Conservation (phyloP, 2,888 invertebrate genomes). For the Melipona beecheii region DNA sequence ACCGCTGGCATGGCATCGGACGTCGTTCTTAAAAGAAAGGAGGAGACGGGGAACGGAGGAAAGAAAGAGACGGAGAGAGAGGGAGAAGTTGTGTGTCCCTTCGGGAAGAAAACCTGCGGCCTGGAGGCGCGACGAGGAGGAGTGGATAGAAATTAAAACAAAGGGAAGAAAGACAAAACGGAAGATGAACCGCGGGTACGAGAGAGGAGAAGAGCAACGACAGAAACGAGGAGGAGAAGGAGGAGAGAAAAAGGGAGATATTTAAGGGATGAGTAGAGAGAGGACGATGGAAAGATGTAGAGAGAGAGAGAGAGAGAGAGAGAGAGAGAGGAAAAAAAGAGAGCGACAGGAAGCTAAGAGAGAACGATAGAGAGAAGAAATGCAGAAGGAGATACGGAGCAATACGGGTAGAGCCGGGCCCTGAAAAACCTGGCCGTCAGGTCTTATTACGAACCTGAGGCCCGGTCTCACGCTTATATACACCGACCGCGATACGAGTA, state of each 20-base stretch:
- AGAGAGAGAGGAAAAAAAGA: slow-evolving; percentile 32
- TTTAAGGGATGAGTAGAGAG: slow-evolving; percentile 35
- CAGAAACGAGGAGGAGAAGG: neutral
- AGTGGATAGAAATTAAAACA: slow-evolving; percentile 47
- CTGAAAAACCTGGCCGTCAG: slow-evolving; percentile 83
- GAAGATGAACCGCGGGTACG: slow-evolving; percentile 19
- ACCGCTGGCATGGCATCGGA: slow-evolving; percentile 55
- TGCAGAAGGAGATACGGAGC: slow-evolving; percentile 59
- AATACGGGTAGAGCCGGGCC: slow-evolving; percentile 52
- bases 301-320: slow-evolving; percentile 26
- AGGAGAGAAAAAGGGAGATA: slow-evolving; percentile 31
- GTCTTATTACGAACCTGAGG: slow-evolving; percentile 83
- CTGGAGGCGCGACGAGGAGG: slow-evolving; percentile 35
- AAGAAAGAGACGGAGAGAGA: neutral
- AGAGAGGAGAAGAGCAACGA: slow-evolving; percentile 11
- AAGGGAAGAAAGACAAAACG: slow-evolving; percentile 38
- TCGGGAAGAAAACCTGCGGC: slow-evolving; percentile 23
- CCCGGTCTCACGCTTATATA: slow-evolving; percentile 81
- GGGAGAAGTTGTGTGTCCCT: neutral
- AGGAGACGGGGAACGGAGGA: neutral
- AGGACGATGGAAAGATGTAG: slow-evolving; percentile 1
- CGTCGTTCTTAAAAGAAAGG: slow-evolving; percentile 18
- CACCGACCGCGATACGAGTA: slow-evolving; percentile 67
- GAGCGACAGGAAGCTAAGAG: slow-evolving; percentile 55
- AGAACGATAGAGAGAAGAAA: slow-evolving; percentile 52